Evolutionary conservation across 2,113 vertebrate genomes (phyloP).

Genomic region (Onychostruthus taczanowskii): DNA sequence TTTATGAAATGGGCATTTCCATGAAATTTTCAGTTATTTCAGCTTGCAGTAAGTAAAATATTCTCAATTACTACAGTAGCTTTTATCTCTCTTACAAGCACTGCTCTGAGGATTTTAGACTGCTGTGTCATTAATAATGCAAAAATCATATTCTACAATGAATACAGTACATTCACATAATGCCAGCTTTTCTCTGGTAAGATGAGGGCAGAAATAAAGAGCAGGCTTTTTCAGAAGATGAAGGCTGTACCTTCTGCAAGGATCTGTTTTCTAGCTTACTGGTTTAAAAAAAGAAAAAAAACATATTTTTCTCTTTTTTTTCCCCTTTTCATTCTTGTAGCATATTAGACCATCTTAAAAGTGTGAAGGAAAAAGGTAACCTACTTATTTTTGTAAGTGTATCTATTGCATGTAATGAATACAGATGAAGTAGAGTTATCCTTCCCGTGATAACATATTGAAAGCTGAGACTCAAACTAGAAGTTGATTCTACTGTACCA

Average conservation of each 20-base stretch:
- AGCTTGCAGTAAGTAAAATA: neutral
- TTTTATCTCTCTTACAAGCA: neutral
- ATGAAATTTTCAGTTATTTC: neutral
- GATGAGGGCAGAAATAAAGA: neutral
- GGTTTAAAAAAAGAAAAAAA: neutral
- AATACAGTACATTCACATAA: constrained; percentile 13
- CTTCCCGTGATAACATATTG: neutral
- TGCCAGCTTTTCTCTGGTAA: neutral
- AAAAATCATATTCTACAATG: constrained; percentile 1
- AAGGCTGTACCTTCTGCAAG: neutral
- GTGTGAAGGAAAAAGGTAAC: neutral
- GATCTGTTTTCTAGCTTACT: neutral
- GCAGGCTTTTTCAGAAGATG: neutral
- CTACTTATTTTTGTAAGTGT: neutral
- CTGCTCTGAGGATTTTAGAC: constrained; percentile 26
- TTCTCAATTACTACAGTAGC: neutral
- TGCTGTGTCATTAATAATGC: constrained; percentile 54
- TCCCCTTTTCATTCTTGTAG: neutral
- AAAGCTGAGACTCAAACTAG: neutral
- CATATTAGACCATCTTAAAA: neutral
- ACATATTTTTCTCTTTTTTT: neutral
- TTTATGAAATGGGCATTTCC: neutral
- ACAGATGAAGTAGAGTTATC: neutral
- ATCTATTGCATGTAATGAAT: neutral
- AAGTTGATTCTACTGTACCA: neutral